Evolutionary conservation across 1,140 invertebrate species (phyloP), one percentile per base, ranked within the genome.

Genomic region (Drosophila orena): DNA sequence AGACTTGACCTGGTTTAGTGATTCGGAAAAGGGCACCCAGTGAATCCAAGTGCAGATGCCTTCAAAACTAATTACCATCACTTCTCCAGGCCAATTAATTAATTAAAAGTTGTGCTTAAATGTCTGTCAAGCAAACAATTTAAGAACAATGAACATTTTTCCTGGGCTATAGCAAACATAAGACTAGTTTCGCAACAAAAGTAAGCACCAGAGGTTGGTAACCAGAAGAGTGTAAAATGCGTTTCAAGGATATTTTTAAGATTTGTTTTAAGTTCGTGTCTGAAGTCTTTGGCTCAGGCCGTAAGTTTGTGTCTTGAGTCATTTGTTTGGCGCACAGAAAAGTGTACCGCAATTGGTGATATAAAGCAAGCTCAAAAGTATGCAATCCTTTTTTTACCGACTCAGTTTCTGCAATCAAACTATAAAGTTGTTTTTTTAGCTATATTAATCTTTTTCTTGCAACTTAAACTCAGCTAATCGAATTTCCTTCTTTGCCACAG

Each of bases 241-340:
- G 14, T 38, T 14, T 38, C 12, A 30, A 8, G 30, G 30, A 30
- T 8, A 30, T 30, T 10, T 30, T 7, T 37, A 37, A 37, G 14
- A 37, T 37, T 30, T 30, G 7, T 8, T 30, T 35, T 35, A 15
- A 49, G 11, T 40, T 34, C 10, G 6, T 20, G 0, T 38, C 0
- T 11, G 14, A 12, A 37, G 11, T 37, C 14, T 4, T 11, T 22
- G 2, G 5, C 10, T 40, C 30, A 7, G 12, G 15, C 3, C 43
- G 38, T 17, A 59, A 81, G 81, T 85, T 85, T 56, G 81, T 75
- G 53, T 43, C 78, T 55, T 57, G 60, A 85, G 74, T 86, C 83
- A 60, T 78, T 81, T 14, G 69, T 80, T 72, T 52, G 4, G 11
- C 7, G 22, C 8, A 43, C 77, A 30, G 17, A 44, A 55, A 81